Conservation (phyloP, 1,140 invertebrate species). For the Trachelipus rathkii region DNA sequence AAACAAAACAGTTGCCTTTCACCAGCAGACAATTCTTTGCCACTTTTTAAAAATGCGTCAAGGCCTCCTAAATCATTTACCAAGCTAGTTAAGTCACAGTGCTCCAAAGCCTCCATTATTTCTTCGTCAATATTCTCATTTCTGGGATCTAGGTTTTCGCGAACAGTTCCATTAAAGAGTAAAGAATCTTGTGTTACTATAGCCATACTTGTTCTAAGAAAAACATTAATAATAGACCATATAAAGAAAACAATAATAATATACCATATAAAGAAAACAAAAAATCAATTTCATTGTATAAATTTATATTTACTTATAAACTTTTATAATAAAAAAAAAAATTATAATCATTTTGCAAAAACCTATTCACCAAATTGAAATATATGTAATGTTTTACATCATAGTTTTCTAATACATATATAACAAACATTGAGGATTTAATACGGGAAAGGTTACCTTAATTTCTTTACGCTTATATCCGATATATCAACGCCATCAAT, state of each 20-base stretch:
- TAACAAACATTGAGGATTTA: too few species aligned
- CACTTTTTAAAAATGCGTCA: constrained; percentile 61
- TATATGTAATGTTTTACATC: too few species aligned
- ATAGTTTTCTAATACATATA: too few species aligned
- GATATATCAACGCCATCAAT: constrained; percentile 79
- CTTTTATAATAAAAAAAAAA: too few species aligned
- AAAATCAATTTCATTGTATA: too few species aligned
- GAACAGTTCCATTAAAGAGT: constrained; percentile 77
- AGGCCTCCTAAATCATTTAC: constrained; percentile 60
- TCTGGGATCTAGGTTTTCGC: constrained; percentile 83
- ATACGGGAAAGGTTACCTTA: constrained; percentile 58
- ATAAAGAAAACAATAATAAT: not conserved
- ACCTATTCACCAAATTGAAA: too few species aligned
- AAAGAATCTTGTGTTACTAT: constrained; percentile 94
- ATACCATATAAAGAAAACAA: too few species aligned
- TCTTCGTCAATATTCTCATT: constrained; percentile 29
- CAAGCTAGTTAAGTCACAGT: constrained; percentile 21
- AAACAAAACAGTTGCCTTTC: constrained; percentile 84
- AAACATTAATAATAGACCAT: constrained; percentile 22
- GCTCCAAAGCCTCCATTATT: constrained; percentile 29
- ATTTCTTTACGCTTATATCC: constrained; percentile 61
- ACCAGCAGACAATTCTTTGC: constrained; percentile 69
- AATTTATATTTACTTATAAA: too few species aligned
- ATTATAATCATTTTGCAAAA: too few species aligned
- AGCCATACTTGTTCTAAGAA: constrained; percentile 69